Base-by-base conservation (phyloP, 2,113 vertebrate genomes). In the Sigmodon hispidus region DNA sequence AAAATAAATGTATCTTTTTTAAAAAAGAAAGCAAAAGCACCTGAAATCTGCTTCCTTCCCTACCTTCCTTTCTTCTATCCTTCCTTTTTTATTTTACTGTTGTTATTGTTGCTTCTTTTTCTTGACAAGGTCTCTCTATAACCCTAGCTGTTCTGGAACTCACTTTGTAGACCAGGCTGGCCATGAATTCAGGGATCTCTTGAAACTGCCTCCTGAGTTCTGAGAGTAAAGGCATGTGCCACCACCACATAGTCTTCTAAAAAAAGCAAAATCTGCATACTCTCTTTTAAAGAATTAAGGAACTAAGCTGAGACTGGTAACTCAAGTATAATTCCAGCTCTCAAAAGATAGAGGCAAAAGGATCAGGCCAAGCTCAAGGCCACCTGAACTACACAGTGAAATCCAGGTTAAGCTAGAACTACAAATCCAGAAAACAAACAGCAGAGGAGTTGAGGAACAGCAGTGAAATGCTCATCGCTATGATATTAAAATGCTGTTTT, bases 271-370 rank as follows among this genome's bases (percentile, higher is more conserved):
- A n/a, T 81, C 52, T n/a, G 34, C n/a, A n/a, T 16, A 55, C 21
- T 91, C 72, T 94, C 79, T 59, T 36, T 95, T 87, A 63, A 90
- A 77, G 52, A 87, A 36, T 59, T 73, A 85, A 88, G 31, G 40
- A 19, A 43, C n/a, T 45, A 43, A 61, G n/a, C 80, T 45, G n/a
- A 59, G 57, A 45, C 9, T 29, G 29, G 45, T 50, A 48, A 31
- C 61, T 86, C 8, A 31, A 17, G 26, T 85, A 34, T 52, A 34
- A 48, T 86, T 12, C 45, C 31, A n/a, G 45, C 6, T 34, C 84
- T 52, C 17, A n/a, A 22, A 36, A 87, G 84, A 45, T 21, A 69
- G 34, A 52, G 21, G 45, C 43, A 69, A 24, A 65, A 52, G 17
- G 63, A 70, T 21, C 22, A 40, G 24, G 79, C 26, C n/a, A 69